Base-by-base conservation (phyloP, 2,797 vertebrate genomes). In the Knipowitschia caucasica region DNA sequence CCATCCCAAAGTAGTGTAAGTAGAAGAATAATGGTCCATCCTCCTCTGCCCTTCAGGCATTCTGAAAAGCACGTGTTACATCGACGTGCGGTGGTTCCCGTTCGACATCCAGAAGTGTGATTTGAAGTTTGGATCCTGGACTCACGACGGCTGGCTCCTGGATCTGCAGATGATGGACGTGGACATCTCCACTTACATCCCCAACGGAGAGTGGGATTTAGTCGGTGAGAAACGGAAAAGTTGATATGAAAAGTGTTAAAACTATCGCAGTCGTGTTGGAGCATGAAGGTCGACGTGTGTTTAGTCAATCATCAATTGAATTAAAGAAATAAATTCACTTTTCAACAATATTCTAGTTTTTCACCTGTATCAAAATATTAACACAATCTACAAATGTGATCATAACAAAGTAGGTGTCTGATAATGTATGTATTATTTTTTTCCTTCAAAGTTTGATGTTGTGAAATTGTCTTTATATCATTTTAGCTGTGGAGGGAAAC, bases 91-190 rank as follows among this genome's bases (percentile, higher is more conserved):
- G 53, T 96, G 94, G 94, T 96, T 95, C 78, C 94, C 94, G 2
- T 96, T 96, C 39, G 93, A 95, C 46, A 91, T 96, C 40, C 94
- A 96, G 80, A 94, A 92, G 71, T 96, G 94, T 50, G 84, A 95
- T 75, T 85, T 96, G 65, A 96, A 96, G 81, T 96, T 96, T 70
- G 94, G 94, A 50, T 96, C 93, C n/a, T 96, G 94, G 94, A 95
- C 94, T 5, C 80, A 95, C 73, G 93, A 93, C 6, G 94, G 94
- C 51, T 95, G 93, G 94, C 68, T 94, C 53, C 86, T 96, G 73
- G 93, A 95, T 62, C 86, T 95, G 50, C 94, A 95, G 72, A 95
- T 95, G 94, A 88, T 94, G 0, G 91, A 93, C 1, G 94, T 92
- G 44, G 94, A 95, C 81, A 83, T 92, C 69, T 96, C 94, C 7